A percentile compares a stretch with the other conserved stretches of the same genome.
phyloP scores from a whole-genome alignment of 2,888 invertebrate genomes.

The Monochamus alternatus region DNA sequence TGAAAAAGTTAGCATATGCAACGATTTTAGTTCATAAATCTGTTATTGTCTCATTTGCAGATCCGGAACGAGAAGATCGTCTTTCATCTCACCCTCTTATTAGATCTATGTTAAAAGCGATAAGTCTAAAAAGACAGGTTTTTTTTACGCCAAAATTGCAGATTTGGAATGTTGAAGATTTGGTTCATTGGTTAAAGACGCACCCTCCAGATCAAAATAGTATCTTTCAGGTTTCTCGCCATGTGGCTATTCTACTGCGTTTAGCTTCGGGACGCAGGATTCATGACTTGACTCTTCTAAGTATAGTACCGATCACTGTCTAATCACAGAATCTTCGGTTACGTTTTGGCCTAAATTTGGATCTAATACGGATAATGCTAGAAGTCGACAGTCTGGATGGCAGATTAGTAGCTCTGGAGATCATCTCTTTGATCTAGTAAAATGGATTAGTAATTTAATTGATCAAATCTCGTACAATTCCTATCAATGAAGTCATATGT shows the following conservation, averaged over 20 bases:
- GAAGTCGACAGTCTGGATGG: constrained; percentile 1
- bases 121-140: neutral
- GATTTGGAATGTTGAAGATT: constrained; percentile 5
- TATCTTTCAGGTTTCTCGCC: constrained; percentile 8
- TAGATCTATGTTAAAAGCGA: neutral
- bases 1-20: neutral
- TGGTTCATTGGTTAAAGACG: neutral
- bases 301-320: neutral
- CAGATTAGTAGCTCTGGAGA: neutral
- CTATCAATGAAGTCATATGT: no score
- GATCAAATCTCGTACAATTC: no score
- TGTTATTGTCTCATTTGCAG: neutral
- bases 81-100: constrained; percentile 11
- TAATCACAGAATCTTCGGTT: neutral
- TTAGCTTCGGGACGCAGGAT: neutral
- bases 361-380: neutral
- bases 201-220: neutral
- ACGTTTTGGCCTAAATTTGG: neutral
- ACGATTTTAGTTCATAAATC: neutral
- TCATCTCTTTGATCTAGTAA: neutral
- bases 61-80: neutral
- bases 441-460: neutral
- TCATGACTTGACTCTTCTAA: neutral
- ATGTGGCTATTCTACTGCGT: neutral
- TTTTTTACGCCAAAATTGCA: neutral